These are phyloP conservation scores for Amphipyra berbera DNA, from an alignment of 2,888 invertebrate genomes.

Conservation along the genomic window DNA sequence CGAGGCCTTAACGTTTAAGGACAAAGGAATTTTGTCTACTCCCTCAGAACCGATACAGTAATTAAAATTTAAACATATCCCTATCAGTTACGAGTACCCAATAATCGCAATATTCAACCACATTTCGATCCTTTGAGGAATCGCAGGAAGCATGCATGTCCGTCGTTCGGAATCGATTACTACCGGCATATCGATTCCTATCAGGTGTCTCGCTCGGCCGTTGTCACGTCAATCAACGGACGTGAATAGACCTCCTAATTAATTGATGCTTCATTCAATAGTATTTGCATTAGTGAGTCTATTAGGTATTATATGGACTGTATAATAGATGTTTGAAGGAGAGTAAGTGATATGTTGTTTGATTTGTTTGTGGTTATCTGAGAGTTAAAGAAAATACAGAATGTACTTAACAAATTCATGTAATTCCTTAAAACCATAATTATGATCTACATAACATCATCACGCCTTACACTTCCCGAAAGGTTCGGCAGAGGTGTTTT, in stretches of 20 bases:
- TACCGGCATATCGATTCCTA: conserved; percentile 47
- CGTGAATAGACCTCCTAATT: conserved; percentile 62
- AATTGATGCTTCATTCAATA: conserved; percentile 58
- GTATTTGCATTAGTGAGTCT: conserved; percentile 55
- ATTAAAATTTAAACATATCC: too few species aligned
- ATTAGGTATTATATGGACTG: conserved; percentile 29
- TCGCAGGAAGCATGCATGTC: conserved; percentile 33
- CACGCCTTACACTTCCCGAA: too few species aligned
- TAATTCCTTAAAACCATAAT: too few species aligned
- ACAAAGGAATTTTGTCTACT: too few species aligned
- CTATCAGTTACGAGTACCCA: neutral
- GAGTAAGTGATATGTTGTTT: neutral
- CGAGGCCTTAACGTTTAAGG: too few species aligned
- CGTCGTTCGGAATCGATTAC: conserved; percentile 37
- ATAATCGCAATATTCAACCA: conserved; percentile 27
- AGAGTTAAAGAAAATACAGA: too few species aligned
- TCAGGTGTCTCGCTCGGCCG: conserved; percentile 57
- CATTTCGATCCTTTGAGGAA: conserved; percentile 24
- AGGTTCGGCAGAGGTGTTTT: too few species aligned
- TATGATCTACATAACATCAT: too few species aligned
- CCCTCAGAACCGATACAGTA: too few species aligned
- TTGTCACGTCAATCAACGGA: conserved; percentile 61
- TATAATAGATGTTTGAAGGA: neutral
- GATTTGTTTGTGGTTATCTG: neutral
- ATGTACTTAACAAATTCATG: too few species aligned